Conservation (phyloP, 2,888 invertebrate genomes). For the Leucophenga montana region DNA sequence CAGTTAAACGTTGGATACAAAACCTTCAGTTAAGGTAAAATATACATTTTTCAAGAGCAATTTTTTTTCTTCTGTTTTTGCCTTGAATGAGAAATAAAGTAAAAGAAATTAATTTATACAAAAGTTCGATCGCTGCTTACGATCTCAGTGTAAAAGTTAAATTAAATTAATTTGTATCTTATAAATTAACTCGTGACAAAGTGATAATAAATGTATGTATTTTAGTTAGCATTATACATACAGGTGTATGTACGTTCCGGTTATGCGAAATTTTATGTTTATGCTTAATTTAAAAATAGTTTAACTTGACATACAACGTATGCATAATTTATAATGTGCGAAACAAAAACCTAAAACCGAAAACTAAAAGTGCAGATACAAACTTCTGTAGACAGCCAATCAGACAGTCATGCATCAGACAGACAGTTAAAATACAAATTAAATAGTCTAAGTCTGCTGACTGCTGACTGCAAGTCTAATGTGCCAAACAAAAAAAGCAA, state of each 20-base stretch:
- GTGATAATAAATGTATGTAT: slow-evolving; percentile 29
- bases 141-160: too few relatives aligned
- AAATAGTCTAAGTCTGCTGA: neutral
- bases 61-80: neutral
- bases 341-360: slow-evolving; percentile 20
- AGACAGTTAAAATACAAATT: neutral
- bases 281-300: neutral
- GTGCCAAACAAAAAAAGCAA: slow-evolving; percentile 31
- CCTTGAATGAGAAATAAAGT: neutral
- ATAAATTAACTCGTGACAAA: neutral
- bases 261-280: slow-evolving; percentile 39
- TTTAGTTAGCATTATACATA: slow-evolving; percentile 47
- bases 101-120: slow-evolving; percentile 1
- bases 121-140: neutral
- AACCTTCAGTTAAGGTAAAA: slow-evolving; percentile 62
- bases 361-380: slow-evolving; percentile 41
- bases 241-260: too few relatives aligned
- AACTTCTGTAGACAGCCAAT: slow-evolving; percentile 12
- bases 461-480: too few relatives aligned
- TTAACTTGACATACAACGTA: neutral
- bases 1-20: slow-evolving; percentile 72
- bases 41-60: slow-evolving; percentile 6
- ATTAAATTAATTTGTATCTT: too few relatives aligned
- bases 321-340: slow-evolving; percentile 39
- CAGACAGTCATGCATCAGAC: too few relatives aligned